Conservation (phyloP, 1,140 invertebrate species). For the Theocolax elegans region DNA sequence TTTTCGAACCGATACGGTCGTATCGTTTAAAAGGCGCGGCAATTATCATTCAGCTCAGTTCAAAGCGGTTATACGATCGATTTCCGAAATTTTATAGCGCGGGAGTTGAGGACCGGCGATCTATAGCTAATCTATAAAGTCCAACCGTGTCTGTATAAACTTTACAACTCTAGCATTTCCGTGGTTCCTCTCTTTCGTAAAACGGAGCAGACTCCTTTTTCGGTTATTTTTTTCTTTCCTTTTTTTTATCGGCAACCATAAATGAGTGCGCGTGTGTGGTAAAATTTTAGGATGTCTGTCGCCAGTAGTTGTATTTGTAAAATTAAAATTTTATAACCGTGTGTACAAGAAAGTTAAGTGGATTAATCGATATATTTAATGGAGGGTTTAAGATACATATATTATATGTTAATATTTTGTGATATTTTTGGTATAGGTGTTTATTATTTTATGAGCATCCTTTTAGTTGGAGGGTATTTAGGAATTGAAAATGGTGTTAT, state of each 20-base stretch:
- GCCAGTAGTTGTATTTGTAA: neutral
- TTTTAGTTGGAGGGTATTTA: too few species aligned
- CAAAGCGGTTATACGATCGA: conserved; percentile 32
- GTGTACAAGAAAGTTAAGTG: neutral
- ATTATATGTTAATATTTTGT: too few species aligned
- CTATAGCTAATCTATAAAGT: neutral
- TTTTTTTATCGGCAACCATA: conserved; percentile 23
- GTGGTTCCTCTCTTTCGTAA: conserved; percentile 17
- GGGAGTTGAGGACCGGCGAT: conserved; percentile 2
- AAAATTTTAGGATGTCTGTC: conserved; percentile 18
- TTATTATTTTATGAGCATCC: too few species aligned
- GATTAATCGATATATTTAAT: neutral
- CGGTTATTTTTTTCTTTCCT: neutral
- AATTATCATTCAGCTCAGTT: conserved; percentile 18
- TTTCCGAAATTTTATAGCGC: conserved; percentile 37
- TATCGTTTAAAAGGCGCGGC: conserved; percentile 19
- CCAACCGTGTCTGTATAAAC: neutral
- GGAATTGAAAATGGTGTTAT: too few species aligned
- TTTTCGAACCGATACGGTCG: neutral
- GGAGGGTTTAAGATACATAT: too few species aligned
- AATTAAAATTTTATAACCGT: neutral
- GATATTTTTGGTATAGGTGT: too few species aligned
- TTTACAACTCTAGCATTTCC: conserved; percentile 29
- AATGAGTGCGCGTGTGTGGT: neutral
- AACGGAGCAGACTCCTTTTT: conserved; percentile 19